A percentile compares a stretch with the other conserved stretches of the same genome.
phyloP scores from a whole-genome alignment of 2,113 vertebrate genomes.

The Chelonoidis abingdonii region DNA sequence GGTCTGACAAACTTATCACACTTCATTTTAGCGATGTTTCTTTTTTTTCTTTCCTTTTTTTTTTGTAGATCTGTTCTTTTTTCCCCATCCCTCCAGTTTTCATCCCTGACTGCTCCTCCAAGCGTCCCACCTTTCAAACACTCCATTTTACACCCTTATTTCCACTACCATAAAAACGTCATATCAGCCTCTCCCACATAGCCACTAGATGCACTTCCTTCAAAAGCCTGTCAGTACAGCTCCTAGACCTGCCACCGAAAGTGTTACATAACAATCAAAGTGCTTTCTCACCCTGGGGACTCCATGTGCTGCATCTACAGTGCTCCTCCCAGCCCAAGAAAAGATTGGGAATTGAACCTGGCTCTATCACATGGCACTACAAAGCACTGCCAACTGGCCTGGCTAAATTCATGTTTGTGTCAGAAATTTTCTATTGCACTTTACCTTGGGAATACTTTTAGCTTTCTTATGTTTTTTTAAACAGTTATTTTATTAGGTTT shows the following conservation, averaged over 20 bases:
- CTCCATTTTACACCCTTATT: not conserved
- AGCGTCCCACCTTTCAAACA: not conserved
- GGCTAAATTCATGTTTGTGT: not conserved
- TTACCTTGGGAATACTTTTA: rapidly evolving
- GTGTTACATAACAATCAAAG: not conserved
- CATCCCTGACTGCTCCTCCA: not conserved
- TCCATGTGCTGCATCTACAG: not conserved
- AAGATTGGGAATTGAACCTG: conserved; percentile 12
- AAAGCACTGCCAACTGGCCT: not conserved
- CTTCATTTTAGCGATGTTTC: not conserved
- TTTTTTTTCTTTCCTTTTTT: not conserved
- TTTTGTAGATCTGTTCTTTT: not conserved
- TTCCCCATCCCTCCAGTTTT: not conserved
- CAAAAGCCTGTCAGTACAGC: not conserved
- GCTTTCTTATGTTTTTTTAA: not conserved
- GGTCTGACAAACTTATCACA: not conserved
- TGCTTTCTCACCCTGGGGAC: not conserved
- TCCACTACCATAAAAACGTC: not conserved
- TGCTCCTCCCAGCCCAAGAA: not conserved
- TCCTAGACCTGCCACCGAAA: not conserved
- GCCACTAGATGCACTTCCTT: not conserved
- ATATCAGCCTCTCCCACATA: not conserved
- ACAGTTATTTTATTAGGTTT: not conserved
- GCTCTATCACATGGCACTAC: not conserved
- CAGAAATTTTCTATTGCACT: not conserved